Percentiles rank a stretch among this genome's conserved stretches.
These are phyloP conservation scores for Uria aalge DNA, from an alignment of 2,113 vertebrate genomes.

Conservation along the genomic window DNA sequence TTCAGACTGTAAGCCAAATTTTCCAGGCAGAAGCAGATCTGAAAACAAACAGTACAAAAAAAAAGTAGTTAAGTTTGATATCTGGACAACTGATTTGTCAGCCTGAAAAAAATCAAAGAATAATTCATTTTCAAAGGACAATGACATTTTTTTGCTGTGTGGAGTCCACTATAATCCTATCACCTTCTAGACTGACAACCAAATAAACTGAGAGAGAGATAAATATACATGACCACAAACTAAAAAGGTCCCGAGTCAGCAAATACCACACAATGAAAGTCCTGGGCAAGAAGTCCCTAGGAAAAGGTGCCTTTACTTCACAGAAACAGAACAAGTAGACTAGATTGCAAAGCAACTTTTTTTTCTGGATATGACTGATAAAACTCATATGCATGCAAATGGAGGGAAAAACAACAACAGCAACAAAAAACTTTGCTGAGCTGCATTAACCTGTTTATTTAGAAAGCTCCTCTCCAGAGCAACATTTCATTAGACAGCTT, in stretches of 20 bases:
- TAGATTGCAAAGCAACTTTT: not conserved
- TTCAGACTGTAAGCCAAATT: not conserved
- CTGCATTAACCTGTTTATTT: slow-evolving; percentile 19
- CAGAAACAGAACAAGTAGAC: not conserved
- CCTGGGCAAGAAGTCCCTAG: not conserved
- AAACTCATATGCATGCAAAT: slow-evolving; percentile 37
- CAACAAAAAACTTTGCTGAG: not conserved
- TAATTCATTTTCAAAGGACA: not conserved
- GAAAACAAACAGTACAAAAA: not conserved
- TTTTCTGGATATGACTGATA: not conserved
- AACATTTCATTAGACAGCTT: not conserved
- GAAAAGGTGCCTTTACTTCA: not conserved
- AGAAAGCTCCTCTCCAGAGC: not conserved
- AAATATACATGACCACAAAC: not conserved
- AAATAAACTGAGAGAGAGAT: not conserved
- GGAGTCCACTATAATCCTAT: not conserved
- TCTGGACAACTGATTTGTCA: not conserved
- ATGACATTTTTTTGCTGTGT: not conserved
- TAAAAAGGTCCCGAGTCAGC: not conserved
- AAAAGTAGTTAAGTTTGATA: not conserved
- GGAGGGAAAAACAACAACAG: not conserved
- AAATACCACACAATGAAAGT: not conserved
- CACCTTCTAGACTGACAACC: not conserved
- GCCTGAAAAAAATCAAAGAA: not conserved
- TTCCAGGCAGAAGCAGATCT: not conserved